phyloP scores from a whole-genome alignment of 2,113 vertebrate genomes.

The Strix aluco region DNA sequence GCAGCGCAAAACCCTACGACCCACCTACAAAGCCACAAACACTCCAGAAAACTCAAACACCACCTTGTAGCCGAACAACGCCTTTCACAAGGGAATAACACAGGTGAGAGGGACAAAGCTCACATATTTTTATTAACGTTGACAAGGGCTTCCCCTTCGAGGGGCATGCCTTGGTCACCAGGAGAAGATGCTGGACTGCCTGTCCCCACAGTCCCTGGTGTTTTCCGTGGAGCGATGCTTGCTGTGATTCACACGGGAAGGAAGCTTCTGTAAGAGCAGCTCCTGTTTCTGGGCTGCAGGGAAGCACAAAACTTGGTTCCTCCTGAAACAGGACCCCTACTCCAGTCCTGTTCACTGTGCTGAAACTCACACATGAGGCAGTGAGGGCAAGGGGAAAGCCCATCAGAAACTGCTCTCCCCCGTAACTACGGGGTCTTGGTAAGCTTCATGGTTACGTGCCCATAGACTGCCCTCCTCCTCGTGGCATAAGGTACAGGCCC shows the following conservation, averaged over 20 bases:
- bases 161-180: background rate
- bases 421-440: rapidly evolving
- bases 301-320: rapidly evolving
- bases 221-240: rapidly evolving
- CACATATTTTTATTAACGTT: background rate
- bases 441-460: background rate
- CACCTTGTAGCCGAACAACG: rapidly evolving
- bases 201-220: background rate
- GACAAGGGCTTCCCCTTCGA: background rate
- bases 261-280: background rate
- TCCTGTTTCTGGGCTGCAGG: background rate
- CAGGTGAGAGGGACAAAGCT: background rate
- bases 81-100: background rate
- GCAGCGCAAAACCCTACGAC: background rate
- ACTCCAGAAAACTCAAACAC: rapidly evolving
- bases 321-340: background rate
- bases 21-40: background rate
- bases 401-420: background rate
- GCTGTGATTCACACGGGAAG: background rate
- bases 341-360: background rate
- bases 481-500: background rate
- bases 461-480: background rate
- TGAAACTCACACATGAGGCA: background rate
- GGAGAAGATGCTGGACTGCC: background rate
- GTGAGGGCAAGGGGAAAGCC: background rate